Percentiles rank a stretch among this genome's conserved stretches.
These are phyloP conservation scores for Neopelma chrysocephalum DNA, from an alignment of 2,797 vertebrate species.

Conservation along the genomic window DNA sequence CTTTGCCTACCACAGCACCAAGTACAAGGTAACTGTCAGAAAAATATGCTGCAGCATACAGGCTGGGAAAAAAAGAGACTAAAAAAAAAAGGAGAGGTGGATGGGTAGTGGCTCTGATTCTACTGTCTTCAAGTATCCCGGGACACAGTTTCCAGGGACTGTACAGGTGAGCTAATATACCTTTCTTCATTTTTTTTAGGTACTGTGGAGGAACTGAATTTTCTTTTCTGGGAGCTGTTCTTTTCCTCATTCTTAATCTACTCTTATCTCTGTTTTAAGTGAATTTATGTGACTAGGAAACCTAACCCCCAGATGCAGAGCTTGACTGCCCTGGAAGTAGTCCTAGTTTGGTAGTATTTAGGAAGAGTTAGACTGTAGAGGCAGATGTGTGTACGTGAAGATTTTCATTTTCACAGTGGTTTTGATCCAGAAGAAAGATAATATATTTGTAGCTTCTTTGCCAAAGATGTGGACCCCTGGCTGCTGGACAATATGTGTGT, in stretches of 20 bases:
- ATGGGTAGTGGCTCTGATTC: neutral
- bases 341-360: neutral
- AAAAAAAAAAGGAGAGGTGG: neutral
- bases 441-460: neutral
- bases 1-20: neutral
- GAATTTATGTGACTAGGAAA: neutral
- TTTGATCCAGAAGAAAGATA: neutral
- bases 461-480: neutral
- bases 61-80: neutral
- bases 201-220: neutral
- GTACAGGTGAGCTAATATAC: neutral
- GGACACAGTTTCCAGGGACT: neutral
- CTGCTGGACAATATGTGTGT: neutral
- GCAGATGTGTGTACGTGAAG: neutral
- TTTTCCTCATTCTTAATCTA: neutral
- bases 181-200: neutral
- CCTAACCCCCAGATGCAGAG: neutral
- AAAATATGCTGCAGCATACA: neutral
- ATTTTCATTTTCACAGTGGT: neutral
- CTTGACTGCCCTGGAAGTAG: neutral
- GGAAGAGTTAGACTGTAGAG: neutral
- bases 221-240: neutral
- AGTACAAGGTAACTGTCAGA: constrained; percentile 6
- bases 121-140: neutral
- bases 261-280: neutral